phyloP scores from a whole-genome alignment of 2,113 vertebrate species.

The Catagonus wagneri region DNA sequence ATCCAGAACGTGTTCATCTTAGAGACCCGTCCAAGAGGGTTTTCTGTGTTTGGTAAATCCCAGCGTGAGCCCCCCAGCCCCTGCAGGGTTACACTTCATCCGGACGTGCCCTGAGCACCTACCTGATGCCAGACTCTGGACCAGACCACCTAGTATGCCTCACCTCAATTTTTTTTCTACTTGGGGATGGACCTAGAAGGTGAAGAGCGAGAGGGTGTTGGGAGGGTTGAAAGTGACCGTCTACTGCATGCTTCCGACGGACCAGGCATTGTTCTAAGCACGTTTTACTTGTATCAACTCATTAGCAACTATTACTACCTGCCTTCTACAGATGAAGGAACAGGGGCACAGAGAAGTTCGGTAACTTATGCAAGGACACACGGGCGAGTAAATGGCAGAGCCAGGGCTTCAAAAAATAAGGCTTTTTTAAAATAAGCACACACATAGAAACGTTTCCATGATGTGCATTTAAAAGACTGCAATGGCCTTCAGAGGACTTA shows the following conservation, averaged over 20 bases:
- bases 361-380: not conserved
- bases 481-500: not conserved
- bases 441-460: not conserved
- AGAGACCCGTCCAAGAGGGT: not conserved
- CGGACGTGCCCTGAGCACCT: not conserved
- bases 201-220: not conserved
- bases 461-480: not conserved
- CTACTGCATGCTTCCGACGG: not conserved
- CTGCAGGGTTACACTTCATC: not conserved
- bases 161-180: not conserved
- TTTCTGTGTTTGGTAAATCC: conserved; percentile 10
- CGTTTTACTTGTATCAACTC: not conserved
- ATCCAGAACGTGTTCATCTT: not conserved
- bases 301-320: not conserved
- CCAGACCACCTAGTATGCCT: not conserved
- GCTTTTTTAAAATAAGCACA: not conserved
- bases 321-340: not conserved
- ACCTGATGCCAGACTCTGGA: not conserved
- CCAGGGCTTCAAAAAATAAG: not conserved
- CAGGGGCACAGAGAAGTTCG: conserved; percentile 34
- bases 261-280: not conserved
- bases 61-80: not conserved
- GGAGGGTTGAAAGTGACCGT: not conserved
- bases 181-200: not conserved
- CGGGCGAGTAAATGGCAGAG: not conserved